Evolutionary conservation across 1,140 invertebrate species (phyloP), one percentile per base, ranked within the genome.

Genomic region (Atta cephalotes): DNA sequence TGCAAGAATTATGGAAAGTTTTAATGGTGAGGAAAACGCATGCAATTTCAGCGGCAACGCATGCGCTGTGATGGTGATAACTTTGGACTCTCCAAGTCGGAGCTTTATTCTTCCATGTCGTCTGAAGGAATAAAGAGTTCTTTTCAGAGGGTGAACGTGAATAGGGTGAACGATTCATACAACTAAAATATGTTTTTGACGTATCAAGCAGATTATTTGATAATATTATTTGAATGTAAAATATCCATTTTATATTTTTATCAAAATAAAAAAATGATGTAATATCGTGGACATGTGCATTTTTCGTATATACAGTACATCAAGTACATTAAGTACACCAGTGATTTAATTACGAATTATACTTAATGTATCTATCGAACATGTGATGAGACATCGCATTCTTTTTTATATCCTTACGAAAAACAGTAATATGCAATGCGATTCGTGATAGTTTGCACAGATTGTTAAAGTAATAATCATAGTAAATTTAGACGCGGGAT

Each of bases 381-480:
- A 25, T 25, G 25, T 25, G 0, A 84, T 84, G 74, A 74, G 80
- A 82, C 18, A 10, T 0, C 21, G 9, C 74, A n/a, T 51, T 78
- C 2, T 78, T 74, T 56, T 49, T 12, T 10, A 31, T 31, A 18
- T 2, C 18, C 0, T 74, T 84, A 31, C 25, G 3, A 74, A 49
- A 39, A 66, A 58, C 14, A 14, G 6, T 5, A 5, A 35, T 25
- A 25, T 35, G 31, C 31, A 35, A 35, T 35, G 5, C 4, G 10
- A 70, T 80, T 12, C 49, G 12, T 18, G 0, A 7, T 14, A 18
- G 66, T 62, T 66, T 60, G 28, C 3, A 18, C 58, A 74, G 89
- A 72, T 88, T 77, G 16, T 63, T 65, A 71, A 25, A 89, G 58
- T 71, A 39, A 35, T 31, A 51, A 74, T 71, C 56, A 39, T 7